Conservation (phyloP, 1,140 invertebrate species). For the Brachionus angularis region DNA sequence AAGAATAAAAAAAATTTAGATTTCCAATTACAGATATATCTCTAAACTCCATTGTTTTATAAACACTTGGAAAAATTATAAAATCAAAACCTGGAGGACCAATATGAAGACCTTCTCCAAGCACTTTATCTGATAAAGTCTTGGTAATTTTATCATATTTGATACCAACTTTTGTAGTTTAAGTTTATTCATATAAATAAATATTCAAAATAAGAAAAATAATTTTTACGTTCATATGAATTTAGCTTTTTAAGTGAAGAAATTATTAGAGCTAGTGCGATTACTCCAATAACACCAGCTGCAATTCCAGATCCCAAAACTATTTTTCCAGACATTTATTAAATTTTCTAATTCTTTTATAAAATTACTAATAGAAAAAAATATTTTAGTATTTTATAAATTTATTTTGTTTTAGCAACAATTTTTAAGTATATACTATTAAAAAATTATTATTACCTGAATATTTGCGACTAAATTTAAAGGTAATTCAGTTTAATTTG, state of each 20-base stretch:
- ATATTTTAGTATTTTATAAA: too few relatives aligned
- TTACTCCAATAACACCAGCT: background rate
- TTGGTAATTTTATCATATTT: constrained; percentile 52
- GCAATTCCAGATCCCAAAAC: background rate
- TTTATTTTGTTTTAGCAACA: too few relatives aligned
- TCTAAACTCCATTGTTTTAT: constrained; percentile 50
- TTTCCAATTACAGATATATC: constrained; percentile 47
- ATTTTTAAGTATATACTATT: too few relatives aligned
- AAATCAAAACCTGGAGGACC: constrained; percentile 53
- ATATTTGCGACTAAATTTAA: too few relatives aligned
- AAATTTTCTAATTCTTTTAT: background rate
- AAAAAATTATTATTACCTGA: too few relatives aligned
- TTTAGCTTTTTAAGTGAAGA: constrained; percentile 51
- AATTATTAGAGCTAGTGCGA: constrained; percentile 46
- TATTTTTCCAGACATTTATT: background rate
- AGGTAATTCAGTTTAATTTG: too few relatives aligned
- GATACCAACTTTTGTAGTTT: constrained; percentile 51
- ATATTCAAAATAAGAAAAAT: background rate
- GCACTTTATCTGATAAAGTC: constrained; percentile 46
- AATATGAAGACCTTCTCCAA: constrained; percentile 50
- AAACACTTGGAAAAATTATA: constrained; percentile 53
- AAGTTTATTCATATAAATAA: background rate
- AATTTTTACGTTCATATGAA: constrained; percentile 50
- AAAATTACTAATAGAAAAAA: background rate
- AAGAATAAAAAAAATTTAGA: too few relatives aligned